Evolutionary conservation across 1,140 invertebrate species (phyloP).

Genomic region (Formica selysi): DNA sequence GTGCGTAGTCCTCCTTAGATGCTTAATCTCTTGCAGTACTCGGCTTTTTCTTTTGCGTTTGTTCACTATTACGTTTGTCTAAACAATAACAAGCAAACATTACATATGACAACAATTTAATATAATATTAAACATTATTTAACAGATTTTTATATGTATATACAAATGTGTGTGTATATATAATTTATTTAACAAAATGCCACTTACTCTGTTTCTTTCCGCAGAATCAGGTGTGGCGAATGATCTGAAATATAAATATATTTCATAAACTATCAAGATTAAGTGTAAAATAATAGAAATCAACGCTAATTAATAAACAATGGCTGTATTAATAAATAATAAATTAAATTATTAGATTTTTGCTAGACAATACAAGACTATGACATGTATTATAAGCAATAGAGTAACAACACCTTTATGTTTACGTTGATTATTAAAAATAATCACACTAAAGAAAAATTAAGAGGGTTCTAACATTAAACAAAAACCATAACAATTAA

Average conservation of each 20-base stretch:
- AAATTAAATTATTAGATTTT: not conserved
- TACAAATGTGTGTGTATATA: not conserved
- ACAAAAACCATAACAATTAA: not conserved
- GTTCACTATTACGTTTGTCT: not conserved
- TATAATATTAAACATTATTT: too few relatives aligned
- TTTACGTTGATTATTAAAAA: not conserved
- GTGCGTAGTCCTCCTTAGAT: constrained; percentile 67
- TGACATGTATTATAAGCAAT: not conserved
- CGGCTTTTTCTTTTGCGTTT: not conserved
- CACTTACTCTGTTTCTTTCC: constrained; percentile 37
- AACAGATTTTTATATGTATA: too few relatives aligned
- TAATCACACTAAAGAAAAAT: not conserved
- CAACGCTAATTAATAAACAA: not conserved
- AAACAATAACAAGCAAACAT: constrained; percentile 4
- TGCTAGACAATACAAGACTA: not conserved
- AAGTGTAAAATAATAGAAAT: not conserved
- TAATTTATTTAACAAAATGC: not conserved
- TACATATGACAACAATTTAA: not conserved
- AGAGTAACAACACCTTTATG: not conserved
- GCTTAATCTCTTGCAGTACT: constrained; percentile 74
- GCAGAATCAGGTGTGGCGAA: not conserved
- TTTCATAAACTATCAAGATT: not conserved
- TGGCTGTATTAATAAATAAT: not conserved
- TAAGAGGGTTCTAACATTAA: not conserved
- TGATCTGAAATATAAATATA: constrained; percentile 25